These are phyloP conservation scores for Pantala flavescens DNA, from an alignment of 1,140 invertebrate genomes.

Conservation along the genomic window DNA sequence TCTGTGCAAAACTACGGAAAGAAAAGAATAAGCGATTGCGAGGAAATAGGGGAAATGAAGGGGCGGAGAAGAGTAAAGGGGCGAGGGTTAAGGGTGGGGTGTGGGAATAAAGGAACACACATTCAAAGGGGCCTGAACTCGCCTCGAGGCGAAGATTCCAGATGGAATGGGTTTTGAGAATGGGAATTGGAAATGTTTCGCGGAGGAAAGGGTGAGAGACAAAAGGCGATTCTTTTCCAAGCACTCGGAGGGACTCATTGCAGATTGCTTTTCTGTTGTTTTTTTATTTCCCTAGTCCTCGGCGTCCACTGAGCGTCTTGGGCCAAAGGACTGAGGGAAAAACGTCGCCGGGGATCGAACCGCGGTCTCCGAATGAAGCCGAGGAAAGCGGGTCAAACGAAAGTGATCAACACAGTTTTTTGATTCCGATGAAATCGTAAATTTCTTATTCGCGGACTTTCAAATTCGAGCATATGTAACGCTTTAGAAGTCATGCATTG, in stretches of 20 bases:
- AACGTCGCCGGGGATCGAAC: not conserved
- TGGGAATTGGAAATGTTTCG: constrained; percentile 9
- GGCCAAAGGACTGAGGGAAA: not conserved
- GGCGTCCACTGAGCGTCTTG: not conserved
- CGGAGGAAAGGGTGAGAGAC: not conserved
- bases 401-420: too few relatives aligned
- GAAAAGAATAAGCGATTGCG: too few relatives aligned
- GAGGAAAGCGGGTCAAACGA: not conserved
- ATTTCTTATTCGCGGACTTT: too few relatives aligned
- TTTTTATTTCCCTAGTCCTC: not conserved
- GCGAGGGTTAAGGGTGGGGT: constrained; percentile 6
- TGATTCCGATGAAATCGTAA: too few relatives aligned
- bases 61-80: not conserved
- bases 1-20: too few relatives aligned
- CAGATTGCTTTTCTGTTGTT: constrained; percentile 9
- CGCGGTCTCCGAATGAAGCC: not conserved
- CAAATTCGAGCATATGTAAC: too few relatives aligned
- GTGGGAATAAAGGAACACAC: not conserved
- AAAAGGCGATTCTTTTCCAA: constrained; percentile 1
- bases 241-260: not conserved
- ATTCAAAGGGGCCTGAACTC: not conserved
- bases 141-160: not conserved
- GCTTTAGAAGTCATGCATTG: too few relatives aligned
- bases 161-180: constrained; percentile 1
- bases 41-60: not conserved